Evolutionary conservation across 2,113 vertebrate genomes (phyloP).

Genomic region (Strigops habroptila): DNA sequence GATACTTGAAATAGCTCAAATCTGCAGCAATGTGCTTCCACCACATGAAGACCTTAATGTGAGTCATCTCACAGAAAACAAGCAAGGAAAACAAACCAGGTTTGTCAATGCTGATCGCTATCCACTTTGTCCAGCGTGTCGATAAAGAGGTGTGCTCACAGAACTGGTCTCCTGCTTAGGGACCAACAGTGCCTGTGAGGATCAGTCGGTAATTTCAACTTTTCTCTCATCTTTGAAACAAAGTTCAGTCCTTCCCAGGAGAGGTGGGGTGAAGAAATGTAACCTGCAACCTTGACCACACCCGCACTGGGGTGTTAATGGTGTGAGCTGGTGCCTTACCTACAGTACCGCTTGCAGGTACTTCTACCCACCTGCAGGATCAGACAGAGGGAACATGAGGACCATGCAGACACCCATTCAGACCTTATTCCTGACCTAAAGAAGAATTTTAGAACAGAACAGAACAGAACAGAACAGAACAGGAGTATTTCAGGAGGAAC

Average conservation of each 20-base stretch:
- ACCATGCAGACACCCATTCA: background rate
- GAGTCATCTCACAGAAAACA: background rate
- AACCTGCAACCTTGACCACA: background rate
- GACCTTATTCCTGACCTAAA: background rate
- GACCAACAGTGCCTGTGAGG: background rate
- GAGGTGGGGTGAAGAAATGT: background rate
- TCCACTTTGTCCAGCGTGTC: accelerated
- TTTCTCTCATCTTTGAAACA: background rate
- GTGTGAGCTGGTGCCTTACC: background rate
- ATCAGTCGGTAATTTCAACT: background rate
- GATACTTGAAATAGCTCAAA: background rate
- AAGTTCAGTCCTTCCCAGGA: background rate
- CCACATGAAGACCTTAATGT: background rate
- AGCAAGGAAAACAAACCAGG: background rate
- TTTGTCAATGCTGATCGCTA: background rate
- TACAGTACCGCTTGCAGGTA: background rate
- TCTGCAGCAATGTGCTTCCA: background rate
- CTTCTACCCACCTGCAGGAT: background rate
- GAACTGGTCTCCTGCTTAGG: background rate
- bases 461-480: background rate
- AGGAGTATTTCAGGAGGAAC: background rate
- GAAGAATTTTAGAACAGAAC: background rate
- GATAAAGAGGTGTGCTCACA: background rate
- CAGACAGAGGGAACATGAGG: background rate
- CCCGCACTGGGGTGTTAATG: background rate